Percentiles rank a stretch among this genome's conserved stretches.
phyloP scores from a whole-genome alignment of 2,888 invertebrate species.

The Spilarctia lutea region DNA sequence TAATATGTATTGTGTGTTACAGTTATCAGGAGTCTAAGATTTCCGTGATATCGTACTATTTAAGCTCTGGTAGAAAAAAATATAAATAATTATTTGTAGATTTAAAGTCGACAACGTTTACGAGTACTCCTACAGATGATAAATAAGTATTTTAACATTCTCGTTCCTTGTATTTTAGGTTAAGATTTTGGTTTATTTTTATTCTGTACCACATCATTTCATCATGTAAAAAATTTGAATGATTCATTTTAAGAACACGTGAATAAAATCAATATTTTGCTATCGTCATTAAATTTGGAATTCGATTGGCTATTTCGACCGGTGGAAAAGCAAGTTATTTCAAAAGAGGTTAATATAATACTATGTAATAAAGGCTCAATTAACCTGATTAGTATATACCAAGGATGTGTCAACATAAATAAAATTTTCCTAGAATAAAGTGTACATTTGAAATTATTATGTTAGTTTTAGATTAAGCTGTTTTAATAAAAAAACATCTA shows the following conservation, averaged over 20 bases:
- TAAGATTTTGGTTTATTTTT: background rate
- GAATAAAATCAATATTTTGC: background rate
- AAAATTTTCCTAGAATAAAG: constrained; percentile 48
- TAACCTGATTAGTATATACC: constrained; percentile 50
- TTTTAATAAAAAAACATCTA: constrained; percentile 41
- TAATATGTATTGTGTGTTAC: background rate
- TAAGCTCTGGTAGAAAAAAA: background rate
- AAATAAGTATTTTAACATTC: background rate
- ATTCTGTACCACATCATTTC: background rate
- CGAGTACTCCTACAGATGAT: background rate
- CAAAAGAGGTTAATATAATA: constrained; percentile 36
- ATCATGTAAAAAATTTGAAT: background rate
- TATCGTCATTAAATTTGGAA: constrained; percentile 1
- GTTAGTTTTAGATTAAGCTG: constrained; percentile 35
- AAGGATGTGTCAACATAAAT: constrained; percentile 56
- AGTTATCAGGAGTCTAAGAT: background rate
- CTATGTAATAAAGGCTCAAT: constrained; percentile 48
- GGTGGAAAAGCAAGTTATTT: constrained; percentile 20
- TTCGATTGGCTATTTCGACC: constrained; percentile 13
- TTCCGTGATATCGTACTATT: background rate
- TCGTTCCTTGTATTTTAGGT: constrained; percentile 7
- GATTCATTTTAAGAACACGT: background rate
- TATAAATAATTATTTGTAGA: background rate
- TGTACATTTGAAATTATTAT: constrained; percentile 50
- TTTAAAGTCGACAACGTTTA: background rate